phyloP scores from a whole-genome alignment of 2,797 vertebrate genomes.

The Philypnodon macrostomus region DNA sequence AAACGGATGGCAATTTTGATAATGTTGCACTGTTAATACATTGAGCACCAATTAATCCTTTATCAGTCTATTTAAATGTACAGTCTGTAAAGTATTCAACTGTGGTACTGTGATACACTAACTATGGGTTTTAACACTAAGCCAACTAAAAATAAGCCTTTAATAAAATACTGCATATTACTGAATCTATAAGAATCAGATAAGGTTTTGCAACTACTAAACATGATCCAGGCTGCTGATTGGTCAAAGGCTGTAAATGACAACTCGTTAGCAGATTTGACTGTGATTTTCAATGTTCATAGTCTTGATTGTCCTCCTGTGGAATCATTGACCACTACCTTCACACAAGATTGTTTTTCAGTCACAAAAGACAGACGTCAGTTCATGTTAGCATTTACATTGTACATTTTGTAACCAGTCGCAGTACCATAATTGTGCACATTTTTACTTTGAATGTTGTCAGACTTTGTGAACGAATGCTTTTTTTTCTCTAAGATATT shows the following conservation, averaged over 20 bases:
- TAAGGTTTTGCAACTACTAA: neutral
- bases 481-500: constrained; percentile 79
- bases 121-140: neutral
- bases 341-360: constrained; percentile 1
- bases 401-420: constrained; percentile 72
- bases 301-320: constrained; percentile 10
- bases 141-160: neutral
- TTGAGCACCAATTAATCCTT: neutral
- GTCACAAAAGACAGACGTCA: constrained; percentile 15
- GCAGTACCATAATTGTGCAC: constrained; percentile 85
- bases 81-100: neutral
- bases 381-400: constrained; percentile 41
- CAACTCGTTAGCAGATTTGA: no score
- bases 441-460: constrained; percentile 86
- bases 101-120: neutral
- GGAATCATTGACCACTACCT: constrained; percentile 13
- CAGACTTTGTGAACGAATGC: constrained; percentile 84
- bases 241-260: neutral
- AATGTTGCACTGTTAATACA: constrained; percentile 6
- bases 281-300: constrained; percentile 28
- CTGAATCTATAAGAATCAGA: neutral
- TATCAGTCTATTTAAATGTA: constrained; percentile 4
- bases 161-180: neutral
- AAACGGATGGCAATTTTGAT: neutral
- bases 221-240: neutral